Conservation (phyloP, 2,888 invertebrate genomes). For the Neoaliturus tenellus region DNA sequence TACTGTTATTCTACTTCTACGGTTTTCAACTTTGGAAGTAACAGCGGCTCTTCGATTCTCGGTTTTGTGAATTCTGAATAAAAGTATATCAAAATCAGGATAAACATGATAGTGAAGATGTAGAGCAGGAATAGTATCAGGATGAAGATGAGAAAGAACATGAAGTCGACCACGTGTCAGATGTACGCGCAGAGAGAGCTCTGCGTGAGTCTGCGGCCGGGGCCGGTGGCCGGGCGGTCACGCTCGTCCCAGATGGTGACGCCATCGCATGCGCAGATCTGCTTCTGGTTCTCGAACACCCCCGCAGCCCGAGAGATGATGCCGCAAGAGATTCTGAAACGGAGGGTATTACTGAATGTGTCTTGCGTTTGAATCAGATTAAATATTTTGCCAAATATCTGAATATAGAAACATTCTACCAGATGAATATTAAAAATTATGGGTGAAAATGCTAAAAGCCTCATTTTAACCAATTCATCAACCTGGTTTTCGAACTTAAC, state of each 20-base stretch:
- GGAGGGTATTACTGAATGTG: too few relatives aligned
- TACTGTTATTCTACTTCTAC: slow-evolving; percentile 4
- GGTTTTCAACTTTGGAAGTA: slow-evolving; percentile 36
- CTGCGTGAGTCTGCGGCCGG: slow-evolving; percentile 22
- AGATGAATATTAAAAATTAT: too few relatives aligned
- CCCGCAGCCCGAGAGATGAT: slow-evolving; percentile 94
- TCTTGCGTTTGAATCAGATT: too few relatives aligned
- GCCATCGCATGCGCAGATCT: slow-evolving; percentile 94
- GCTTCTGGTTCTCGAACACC: slow-evolving; percentile 89
- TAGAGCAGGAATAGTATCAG: slow-evolving; percentile 38
- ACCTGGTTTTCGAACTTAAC: too few relatives aligned
- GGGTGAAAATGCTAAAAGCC: too few relatives aligned
- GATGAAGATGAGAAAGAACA: slow-evolving; percentile 41
- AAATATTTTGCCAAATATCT: too few relatives aligned
- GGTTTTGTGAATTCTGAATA: slow-evolving; percentile 42
- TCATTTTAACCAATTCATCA: too few relatives aligned
- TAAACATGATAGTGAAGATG: slow-evolving; percentile 41
- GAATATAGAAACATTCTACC: too few relatives aligned
- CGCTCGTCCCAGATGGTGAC: slow-evolving; percentile 91
- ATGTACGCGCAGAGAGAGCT: slow-evolving; percentile 40
- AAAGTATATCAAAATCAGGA: slow-evolving; percentile 41
- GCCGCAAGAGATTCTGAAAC: slow-evolving; percentile 85
- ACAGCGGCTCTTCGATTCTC: slow-evolving; percentile 46
- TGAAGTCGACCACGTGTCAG: slow-evolving; percentile 40
- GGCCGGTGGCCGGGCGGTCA: slow-evolving; percentile 27